Conservation (phyloP, 2,113 vertebrate species). For the Scalopus aquaticus region DNA sequence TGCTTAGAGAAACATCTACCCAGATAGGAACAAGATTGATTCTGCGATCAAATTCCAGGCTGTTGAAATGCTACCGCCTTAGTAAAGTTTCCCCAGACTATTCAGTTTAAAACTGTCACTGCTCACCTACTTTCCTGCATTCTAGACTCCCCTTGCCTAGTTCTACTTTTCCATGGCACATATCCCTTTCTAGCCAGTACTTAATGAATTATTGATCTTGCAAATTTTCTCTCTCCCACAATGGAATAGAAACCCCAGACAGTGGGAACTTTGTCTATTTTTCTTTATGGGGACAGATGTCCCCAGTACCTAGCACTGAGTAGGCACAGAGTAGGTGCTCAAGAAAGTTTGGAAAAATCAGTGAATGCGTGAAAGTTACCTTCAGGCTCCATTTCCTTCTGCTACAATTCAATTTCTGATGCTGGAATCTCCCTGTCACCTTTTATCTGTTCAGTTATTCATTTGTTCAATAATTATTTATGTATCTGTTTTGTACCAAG, state of each 20-base stretch:
- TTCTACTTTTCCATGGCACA: background rate
- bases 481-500: background rate
- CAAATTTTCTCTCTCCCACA: background rate
- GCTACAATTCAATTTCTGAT: background rate
- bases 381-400: background rate
- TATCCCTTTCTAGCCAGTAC: background rate
- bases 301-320: background rate
- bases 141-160: background rate
- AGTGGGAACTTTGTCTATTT: background rate
- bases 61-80: background rate
- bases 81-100: background rate
- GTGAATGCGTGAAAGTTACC: background rate
- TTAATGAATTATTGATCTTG: conserved; percentile 51
- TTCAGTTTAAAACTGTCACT: background rate
- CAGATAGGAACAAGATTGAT: background rate
- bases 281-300: too few relatives aligned
- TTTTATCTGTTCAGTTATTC: background rate
- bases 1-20: background rate
- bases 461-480: background rate
- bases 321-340: background rate
- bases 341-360: background rate
- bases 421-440: background rate
- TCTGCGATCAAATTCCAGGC: background rate
- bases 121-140: background rate
- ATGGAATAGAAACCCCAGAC: background rate